phyloP scores from a whole-genome alignment of 1,140 invertebrate species.

The Brachionus manjavacas region DNA sequence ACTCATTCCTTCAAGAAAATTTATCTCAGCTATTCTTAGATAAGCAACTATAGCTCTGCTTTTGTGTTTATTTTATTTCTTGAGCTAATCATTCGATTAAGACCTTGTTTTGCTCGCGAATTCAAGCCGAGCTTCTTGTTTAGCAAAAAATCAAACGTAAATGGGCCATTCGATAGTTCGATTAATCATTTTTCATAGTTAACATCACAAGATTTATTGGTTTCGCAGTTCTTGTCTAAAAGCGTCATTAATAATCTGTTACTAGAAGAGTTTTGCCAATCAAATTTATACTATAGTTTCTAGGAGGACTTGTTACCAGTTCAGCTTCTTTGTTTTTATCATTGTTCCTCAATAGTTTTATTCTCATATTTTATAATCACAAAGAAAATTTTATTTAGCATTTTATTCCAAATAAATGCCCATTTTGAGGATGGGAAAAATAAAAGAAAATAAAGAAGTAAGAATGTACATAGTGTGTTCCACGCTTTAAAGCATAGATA shows the following conservation, averaged over 20 bases:
- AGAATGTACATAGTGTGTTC: no score
- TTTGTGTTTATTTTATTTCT: neutral
- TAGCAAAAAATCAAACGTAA: neutral
- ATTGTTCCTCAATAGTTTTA: no score
- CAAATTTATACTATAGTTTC: neutral
- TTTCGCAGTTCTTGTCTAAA: neutral
- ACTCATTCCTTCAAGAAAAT: neutral
- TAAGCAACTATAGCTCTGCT: neutral
- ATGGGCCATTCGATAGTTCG: neutral
- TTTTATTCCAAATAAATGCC: no score
- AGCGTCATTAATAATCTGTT: neutral
- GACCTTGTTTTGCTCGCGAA: neutral
- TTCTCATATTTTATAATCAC: no score
- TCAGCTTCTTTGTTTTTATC: no score
- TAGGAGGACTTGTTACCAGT: neutral
- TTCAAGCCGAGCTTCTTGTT: neutral
- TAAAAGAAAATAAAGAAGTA: no score
- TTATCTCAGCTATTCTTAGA: neutral
- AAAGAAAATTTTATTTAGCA: no score
- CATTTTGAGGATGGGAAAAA: no score
- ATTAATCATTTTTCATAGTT: neutral
- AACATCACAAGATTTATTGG: neutral
- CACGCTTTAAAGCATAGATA: no score
- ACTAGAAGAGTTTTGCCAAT: neutral
- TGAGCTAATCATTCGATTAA: neutral